Evolutionary conservation across 2,113 vertebrate species (phyloP), one percentile per base, ranked within the genome.

Genomic region (Brevimyrus niger): DNA sequence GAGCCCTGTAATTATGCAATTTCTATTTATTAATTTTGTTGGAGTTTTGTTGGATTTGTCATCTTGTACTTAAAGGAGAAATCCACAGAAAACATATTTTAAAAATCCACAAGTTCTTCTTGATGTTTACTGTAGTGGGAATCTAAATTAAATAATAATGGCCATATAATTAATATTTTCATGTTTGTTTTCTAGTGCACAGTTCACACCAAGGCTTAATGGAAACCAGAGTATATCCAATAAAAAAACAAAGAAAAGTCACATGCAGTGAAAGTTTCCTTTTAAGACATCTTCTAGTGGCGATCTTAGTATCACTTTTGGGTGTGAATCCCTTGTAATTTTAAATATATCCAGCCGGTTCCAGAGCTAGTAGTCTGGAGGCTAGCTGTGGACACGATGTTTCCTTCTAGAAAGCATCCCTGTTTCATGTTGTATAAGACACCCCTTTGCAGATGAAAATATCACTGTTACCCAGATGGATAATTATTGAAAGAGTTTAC

Each of bases 1-100:
- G n/a, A 61, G 55, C 19, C 38, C 31, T 65, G 10, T 65, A 48
- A 89, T 80, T 48, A 65, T 35, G 48, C 44, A 4, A 89, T 88
- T 88, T 44, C 23, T 42, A 69, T 88, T 69, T 88, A 51, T 89
- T 53, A 80, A 58, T 55, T 80, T 89, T 19, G 27, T 82, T 82
- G 51, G n/a, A 87, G 51, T 61, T 61, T 53, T 53, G 51, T 21
- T 55, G 51, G 31, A 35, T 76, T 0, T 13, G 35, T 35, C 31
- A 80, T 80, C 73, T 80, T 42, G 73, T 80, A 80, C 73, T 80
- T 80, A 80, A 80, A 80, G 27, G 27, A 69, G 61, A 69, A 69
- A 69, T 69, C 61, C 61, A 27, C 61, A 65, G n/a, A 27, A 65
- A 65, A 27, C 3, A 10, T 27, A 27, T 65, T 27, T 11, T 3